These are phyloP conservation scores for Vanessa cardui DNA, from an alignment of 2,888 invertebrate genomes.

Conservation along the genomic window DNA sequence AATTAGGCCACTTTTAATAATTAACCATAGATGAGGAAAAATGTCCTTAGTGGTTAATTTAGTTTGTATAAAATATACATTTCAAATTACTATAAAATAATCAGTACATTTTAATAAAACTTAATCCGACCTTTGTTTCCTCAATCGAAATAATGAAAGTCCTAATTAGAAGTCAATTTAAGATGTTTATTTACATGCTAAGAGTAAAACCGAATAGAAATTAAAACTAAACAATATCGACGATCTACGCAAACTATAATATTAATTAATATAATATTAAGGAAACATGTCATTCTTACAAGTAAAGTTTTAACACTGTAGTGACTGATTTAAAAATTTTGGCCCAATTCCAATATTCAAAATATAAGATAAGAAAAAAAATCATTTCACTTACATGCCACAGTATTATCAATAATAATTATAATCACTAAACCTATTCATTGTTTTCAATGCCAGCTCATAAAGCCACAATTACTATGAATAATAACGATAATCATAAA, in stretches of 20 bases:
- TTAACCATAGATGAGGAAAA: slow-evolving; percentile 75
- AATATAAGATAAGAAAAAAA: slow-evolving; percentile 33
- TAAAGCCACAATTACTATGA: slow-evolving; percentile 25
- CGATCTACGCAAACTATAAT: slow-evolving; percentile 37
- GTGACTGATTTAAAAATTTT: slow-evolving; percentile 75
- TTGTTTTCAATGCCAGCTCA: slow-evolving; percentile 46
- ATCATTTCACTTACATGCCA: slow-evolving; percentile 43
- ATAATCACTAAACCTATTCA: slow-evolving; percentile 51
- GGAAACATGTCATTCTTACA: slow-evolving; percentile 43
- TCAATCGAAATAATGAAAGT: slow-evolving; percentile 57
- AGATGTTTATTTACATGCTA: slow-evolving; percentile 45
- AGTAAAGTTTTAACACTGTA: slow-evolving; percentile 54
- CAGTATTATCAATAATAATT: slow-evolving; percentile 58
- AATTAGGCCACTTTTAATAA: slow-evolving; percentile 32
- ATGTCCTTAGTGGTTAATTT: slow-evolving; percentile 63
- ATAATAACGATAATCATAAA: slow-evolving; percentile 54
- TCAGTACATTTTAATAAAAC: slow-evolving; percentile 80
- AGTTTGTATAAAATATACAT: slow-evolving; percentile 71
- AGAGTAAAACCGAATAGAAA: slow-evolving; percentile 41
- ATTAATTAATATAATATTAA: slow-evolving; percentile 21
- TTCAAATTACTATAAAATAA: slow-evolving; percentile 75
- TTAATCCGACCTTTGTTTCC: slow-evolving; percentile 66
- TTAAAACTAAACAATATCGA: slow-evolving; percentile 32
- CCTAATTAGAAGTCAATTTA: slow-evolving; percentile 56
- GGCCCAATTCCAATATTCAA: slow-evolving; percentile 73